Conservation (phyloP, 1,140 invertebrate species). For the Micrasema longulum region DNA sequence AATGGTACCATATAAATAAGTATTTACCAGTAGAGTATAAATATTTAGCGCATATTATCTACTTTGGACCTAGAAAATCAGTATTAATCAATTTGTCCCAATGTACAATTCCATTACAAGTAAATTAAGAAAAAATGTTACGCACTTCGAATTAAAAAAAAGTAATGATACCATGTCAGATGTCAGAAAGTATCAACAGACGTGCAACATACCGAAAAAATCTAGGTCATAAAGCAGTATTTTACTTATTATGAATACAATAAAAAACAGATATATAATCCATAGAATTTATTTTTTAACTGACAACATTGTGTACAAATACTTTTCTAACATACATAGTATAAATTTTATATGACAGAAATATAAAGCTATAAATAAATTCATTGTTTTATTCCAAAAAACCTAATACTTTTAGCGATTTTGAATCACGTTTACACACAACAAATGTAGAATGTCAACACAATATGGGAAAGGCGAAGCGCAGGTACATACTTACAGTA, state of each 20-base stretch:
- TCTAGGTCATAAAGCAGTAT: conserved; percentile 48
- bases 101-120: too few relatives aligned
- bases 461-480: conserved; percentile 42
- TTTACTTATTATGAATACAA: conserved; percentile 38
- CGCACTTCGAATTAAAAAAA: too few relatives aligned
- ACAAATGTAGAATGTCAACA: conserved; percentile 40
- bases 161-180: too few relatives aligned
- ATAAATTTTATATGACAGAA: conserved; percentile 49
- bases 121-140: too few relatives aligned
- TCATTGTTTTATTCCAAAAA: conserved; percentile 41
- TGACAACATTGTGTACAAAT: conserved; percentile 47
- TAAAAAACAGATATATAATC: conserved; percentile 41
- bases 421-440: conserved; percentile 20
- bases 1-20: conserved; percentile 51
- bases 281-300: conserved; percentile 50
- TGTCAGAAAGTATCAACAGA: too few relatives aligned
- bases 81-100: conserved; percentile 41
- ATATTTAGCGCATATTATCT: conserved; percentile 41
- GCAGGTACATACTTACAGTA: conserved; percentile 26
- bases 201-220: conserved; percentile 4
- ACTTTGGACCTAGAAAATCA: conserved; percentile 49
- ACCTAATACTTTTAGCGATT: conserved; percentile 6
- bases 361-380: conserved; percentile 49
- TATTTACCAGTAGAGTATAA: conserved; percentile 53
- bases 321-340: conserved; percentile 48